Evolutionary conservation across 2,113 vertebrate species (phyloP), one percentile per base, ranked within the genome.

Genomic region (Theropithecus gelada): DNA sequence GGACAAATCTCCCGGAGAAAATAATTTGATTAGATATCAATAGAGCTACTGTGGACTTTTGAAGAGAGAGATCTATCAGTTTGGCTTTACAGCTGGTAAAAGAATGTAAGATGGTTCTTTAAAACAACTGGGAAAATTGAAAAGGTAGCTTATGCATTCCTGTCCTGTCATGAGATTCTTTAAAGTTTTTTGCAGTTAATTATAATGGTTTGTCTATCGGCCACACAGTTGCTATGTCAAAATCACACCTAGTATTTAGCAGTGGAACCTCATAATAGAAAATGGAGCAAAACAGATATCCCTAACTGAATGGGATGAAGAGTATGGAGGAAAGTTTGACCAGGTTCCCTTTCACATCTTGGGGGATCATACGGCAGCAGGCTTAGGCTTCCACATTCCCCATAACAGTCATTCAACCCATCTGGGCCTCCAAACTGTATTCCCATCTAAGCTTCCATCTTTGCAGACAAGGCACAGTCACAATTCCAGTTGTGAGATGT

Each of bases 11-110:
- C 38, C 25, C 50, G 0, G 22, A 50, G 43, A 81, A 72, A 82
- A 88, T 45, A 76, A 76, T 66, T 79, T 40, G 64, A 64, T 82
- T 91, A 72, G 83, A 35, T 14, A 50, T 55, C 76, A 9, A 73
- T 32, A 23, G 57, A 87, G 38, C 27, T 64, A 72, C 61, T 78
- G 55, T 32, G 16, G 45, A 73, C 8, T 68, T 96, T 57, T 55
- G 20, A 81, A 79, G 61, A 76, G 16, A 68, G 17, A 48, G 18
- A 84, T 1, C 66, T 64, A 91, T 66, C 45, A 75, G 61, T 68
- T 80, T 93, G 40, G 66, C 52, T 96, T 94, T 68, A 89, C 2
- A 87, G 22, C 40, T 90, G 27, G 64, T 96, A 4, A 81, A 94
- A 81, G 10, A 93, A 88, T 52, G 75, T 75, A 80, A 91, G 38